Evolutionary conservation across 1,140 invertebrate species (phyloP), one percentile per base, ranked within the genome.

Genomic region (Bombus affinis): DNA sequence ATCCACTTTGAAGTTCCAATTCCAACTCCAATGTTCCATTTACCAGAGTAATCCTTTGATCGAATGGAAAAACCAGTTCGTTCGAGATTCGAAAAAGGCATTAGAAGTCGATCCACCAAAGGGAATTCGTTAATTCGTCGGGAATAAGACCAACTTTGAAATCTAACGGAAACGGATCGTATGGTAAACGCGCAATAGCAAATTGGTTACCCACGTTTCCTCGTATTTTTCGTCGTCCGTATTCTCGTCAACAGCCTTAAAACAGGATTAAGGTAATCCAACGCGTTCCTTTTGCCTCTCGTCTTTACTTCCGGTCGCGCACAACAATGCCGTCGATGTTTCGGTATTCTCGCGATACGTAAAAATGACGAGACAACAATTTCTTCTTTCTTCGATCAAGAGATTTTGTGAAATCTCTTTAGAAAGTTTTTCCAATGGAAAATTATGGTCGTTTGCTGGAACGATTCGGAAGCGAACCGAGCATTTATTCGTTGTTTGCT

Each of bases 231-330:
- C 32, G 57, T 22, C 47, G 47, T 53, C 5, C 18, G 47, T 37
- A 71, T 79, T 79, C 59, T 57, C 37, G 53, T 74, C 32, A 32
- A 37, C 39, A 5, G 37, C 8, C 53, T 32, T 15, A 47, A 47
- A 47, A 4, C 3, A 39, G 18, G 70, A 82, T 87, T 71, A 90
- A 84, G 44, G 37, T 82, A 85, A 89, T 89, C 75, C 70, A 72
- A 81, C 25, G 66, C 57, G 42, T 10, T 28, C 22, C 8, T 37
- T 25, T 79, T 18, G 47, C 39, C 47, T 25, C 10, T 57, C 28
- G 12, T 32, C 25, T 39, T 25, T 32, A 1, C 35, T 62, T 35
- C 22, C n/a, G 0, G 12, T 37, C 37, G 18, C 73, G 32, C 9
- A 1, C 12, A 25, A 42, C 35, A 35, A 78, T 57, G 10, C 18